Percentiles rank a stretch among this genome's conserved stretches.
phyloP scores from a whole-genome alignment of 2,888 invertebrate species.

The Lithophane semibrunnea region DNA sequence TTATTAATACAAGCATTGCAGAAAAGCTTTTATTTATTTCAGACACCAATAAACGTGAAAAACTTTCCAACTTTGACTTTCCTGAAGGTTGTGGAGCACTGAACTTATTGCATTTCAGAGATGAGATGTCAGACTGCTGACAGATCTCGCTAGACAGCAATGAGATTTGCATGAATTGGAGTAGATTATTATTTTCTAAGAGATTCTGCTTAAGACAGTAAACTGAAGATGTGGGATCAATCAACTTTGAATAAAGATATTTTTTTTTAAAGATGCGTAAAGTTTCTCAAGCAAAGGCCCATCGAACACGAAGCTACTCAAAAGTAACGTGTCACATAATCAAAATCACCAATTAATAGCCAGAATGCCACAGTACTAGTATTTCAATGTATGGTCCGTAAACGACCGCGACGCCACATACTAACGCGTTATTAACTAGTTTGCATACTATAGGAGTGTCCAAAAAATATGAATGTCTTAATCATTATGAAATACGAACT shows the following conservation, averaged over 20 bases:
- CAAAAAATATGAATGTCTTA: not conserved
- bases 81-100: constrained; percentile 8
- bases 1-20: not conserved
- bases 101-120: constrained; percentile 10
- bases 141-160: constrained; percentile 2
- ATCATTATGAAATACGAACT: not conserved
- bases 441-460: not conserved
- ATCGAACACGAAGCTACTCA: not conserved
- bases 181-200: not conserved
- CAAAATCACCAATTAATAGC: not conserved
- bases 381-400: too few species aligned
- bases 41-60: not conserved
- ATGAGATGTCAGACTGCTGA: constrained; percentile 11
- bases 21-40: not conserved
- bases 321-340: not conserved
- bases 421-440: not conserved
- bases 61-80: constrained; percentile 13
- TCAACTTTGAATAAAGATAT: not conserved
- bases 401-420: too few species aligned
- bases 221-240: not conserved
- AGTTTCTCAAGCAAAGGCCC: too few species aligned
- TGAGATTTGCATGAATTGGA: constrained; percentile 27
- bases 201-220: not conserved
- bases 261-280: not conserved
- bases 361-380: not conserved